A percentile compares a stretch with the other conserved stretches of the same genome.
phyloP scores from a whole-genome alignment of 2,888 invertebrate species.

The Plebejus argus region DNA sequence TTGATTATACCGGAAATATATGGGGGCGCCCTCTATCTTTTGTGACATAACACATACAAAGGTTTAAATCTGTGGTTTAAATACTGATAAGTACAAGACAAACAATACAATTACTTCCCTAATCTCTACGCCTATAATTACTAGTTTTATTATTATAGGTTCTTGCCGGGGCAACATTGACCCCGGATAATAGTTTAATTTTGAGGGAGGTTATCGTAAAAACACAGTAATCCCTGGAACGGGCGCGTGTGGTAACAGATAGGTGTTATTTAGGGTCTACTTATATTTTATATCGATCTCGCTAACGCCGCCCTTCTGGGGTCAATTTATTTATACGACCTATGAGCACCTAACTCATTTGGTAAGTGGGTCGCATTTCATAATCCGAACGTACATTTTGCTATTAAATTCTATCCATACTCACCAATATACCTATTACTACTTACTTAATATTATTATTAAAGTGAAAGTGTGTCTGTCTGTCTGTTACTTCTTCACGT shows the following conservation, averaged over 20 bases:
- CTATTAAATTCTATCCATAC: background rate
- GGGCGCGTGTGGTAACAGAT: conserved; percentile 11
- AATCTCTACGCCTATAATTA: background rate
- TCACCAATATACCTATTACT: too few relatives aligned
- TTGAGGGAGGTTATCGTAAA: conserved; percentile 11
- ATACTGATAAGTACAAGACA: background rate
- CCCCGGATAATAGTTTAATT: conserved; percentile 14
- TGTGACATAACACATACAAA: too few relatives aligned
- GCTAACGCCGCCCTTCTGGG: background rate
- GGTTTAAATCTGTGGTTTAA: too few relatives aligned
- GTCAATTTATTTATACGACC: conserved; percentile 21
- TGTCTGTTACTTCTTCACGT: too few relatives aligned
- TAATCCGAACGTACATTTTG: background rate
- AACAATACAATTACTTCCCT: background rate
- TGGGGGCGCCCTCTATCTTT: too few relatives aligned
- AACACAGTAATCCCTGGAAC: background rate
- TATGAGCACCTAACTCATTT: conserved; percentile 19
- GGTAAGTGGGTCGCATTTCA: background rate
- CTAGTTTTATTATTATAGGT: background rate
- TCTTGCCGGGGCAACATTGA: background rate
- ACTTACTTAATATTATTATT: too few relatives aligned
- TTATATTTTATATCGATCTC: conserved; percentile 22
- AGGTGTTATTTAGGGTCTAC: conserved; percentile 13
- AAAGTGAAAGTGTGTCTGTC: too few relatives aligned
- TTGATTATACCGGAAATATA: too few relatives aligned